phyloP scores from a whole-genome alignment of 1,140 invertebrate species.

The Diorhabda sublineata region DNA sequence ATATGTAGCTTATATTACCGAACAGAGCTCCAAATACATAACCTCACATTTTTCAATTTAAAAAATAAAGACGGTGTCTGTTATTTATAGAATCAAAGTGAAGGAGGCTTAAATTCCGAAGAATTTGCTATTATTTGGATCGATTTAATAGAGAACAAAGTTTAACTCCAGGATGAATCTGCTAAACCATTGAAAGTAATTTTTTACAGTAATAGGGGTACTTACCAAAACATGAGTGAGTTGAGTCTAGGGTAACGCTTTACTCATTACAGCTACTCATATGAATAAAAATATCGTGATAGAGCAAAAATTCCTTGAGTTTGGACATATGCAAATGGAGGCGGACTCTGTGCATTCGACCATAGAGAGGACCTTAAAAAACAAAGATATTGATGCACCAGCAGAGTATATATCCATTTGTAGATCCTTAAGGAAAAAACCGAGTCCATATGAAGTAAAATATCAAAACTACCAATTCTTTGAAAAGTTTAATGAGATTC shows the following conservation, averaged over 20 bases:
- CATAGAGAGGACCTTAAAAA: slow-evolving; percentile 12
- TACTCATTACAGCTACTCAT: not conserved
- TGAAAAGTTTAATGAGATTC: slow-evolving; percentile 13
- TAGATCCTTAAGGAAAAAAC: slow-evolving; percentile 8
- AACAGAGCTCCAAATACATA: slow-evolving; percentile 20
- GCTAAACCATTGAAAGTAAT: slow-evolving; percentile 12
- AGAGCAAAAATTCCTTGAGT: slow-evolving; percentile 22
- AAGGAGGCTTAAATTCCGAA: slow-evolving; percentile 17
- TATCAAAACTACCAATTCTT: slow-evolving; percentile 12
- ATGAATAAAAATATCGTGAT: slow-evolving; percentile 14
- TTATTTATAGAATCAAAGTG: slow-evolving; percentile 19
- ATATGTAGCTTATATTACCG: slow-evolving; percentile 35
- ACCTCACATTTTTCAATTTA: slow-evolving; percentile 11
- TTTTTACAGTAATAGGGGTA: slow-evolving; percentile 20
- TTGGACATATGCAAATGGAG: slow-evolving; percentile 25
- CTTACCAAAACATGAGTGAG: slow-evolving; percentile 20
- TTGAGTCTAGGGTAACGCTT: slow-evolving; percentile 9
- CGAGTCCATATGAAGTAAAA: slow-evolving; percentile 7
- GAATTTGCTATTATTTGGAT: slow-evolving; percentile 15
- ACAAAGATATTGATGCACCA: slow-evolving; percentile 14
- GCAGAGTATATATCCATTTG: slow-evolving; percentile 8
- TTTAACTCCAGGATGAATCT: not conserved
- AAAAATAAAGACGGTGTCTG: slow-evolving; percentile 15
- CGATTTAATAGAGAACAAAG: slow-evolving; percentile 9
- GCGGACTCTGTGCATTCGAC: slow-evolving; percentile 22